Conservation (phyloP, 1,140 invertebrate species). For the Leucophenga varia region DNA sequence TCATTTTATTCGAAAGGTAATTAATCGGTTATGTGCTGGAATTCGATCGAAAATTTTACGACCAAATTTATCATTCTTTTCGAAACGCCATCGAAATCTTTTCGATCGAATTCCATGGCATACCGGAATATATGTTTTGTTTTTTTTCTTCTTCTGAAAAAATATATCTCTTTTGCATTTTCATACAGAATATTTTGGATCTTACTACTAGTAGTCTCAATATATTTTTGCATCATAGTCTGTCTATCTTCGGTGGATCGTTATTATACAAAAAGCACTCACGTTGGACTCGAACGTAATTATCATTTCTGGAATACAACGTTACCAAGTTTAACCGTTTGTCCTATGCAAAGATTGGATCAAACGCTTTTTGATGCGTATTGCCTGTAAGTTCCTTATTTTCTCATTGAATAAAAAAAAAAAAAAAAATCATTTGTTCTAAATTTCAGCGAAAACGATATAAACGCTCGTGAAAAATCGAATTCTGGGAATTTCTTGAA, state of each 20-base stretch:
- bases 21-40: not conserved
- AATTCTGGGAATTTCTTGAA: constrained; percentile 41
- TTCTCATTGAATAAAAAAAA: constrained; percentile 1
- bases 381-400: constrained; percentile 47
- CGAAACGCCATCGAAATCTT: not conserved
- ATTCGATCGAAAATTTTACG: not conserved
- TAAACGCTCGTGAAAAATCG: constrained; percentile 14
- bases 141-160: no score
- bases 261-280: constrained; percentile 57
- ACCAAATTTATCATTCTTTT: not conserved
- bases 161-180: not conserved
- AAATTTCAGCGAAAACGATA: constrained; percentile 1
- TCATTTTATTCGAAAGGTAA: constrained; percentile 38
- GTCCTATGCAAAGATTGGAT: constrained; percentile 58
- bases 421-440: constrained; percentile 1
- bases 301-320: constrained; percentile 70
- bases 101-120: not conserved
- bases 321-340: constrained; percentile 63
- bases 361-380: constrained; percentile 51
- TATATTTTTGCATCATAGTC: constrained; percentile 35
- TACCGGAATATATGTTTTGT: not conserved
- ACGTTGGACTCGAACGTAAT: constrained; percentile 69
- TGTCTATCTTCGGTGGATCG: constrained; percentile 39
- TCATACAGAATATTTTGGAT: constrained; percentile 39
- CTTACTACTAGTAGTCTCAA: constrained; percentile 24